Evolutionary conservation across 2,113 vertebrate genomes (phyloP).

Genomic region (Chionomys nivalis): DNA sequence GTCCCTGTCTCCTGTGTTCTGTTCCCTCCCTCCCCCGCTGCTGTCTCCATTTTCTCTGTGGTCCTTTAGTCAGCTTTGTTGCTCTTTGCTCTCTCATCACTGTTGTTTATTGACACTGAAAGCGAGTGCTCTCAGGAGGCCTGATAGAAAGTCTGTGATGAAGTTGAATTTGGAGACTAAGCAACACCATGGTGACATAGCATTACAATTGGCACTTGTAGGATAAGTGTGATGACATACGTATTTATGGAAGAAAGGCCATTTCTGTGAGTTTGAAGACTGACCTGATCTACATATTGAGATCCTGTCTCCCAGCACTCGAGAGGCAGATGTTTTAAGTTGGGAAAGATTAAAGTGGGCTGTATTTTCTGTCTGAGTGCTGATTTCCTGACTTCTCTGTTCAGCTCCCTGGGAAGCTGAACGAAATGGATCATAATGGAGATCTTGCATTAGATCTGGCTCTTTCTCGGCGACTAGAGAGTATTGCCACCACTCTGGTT

Average conservation of each 20-base stretch:
- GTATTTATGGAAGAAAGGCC: neutral
- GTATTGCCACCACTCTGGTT: slow-evolving; percentile 96
- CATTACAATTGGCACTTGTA: neutral
- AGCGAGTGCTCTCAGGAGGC: neutral
- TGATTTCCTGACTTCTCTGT: slow-evolving; percentile 55
- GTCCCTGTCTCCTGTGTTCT: no score
- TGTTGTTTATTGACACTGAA: neutral
- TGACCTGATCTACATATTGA: neutral
- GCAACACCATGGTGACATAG: neutral
- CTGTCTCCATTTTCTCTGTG: neutral
- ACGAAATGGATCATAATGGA: slow-evolving; percentile 96
- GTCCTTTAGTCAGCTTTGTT: neutral
- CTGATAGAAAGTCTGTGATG: neutral
- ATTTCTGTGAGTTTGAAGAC: neutral
- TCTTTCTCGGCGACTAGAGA: slow-evolving; percentile 93
- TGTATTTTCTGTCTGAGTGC: neutral
- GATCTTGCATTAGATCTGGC: slow-evolving; percentile 96
- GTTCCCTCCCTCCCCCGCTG: neutral
- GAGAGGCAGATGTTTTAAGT: neutral
- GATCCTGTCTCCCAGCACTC: neutral
- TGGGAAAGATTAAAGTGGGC: neutral
- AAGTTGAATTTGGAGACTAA: neutral
- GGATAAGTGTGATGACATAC: neutral
- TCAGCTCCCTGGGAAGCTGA: slow-evolving; percentile 95
- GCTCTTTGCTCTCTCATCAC: neutral